Conservation (phyloP, 2,888 invertebrate species). For the Mesorhabditis spiculigera region DNA sequence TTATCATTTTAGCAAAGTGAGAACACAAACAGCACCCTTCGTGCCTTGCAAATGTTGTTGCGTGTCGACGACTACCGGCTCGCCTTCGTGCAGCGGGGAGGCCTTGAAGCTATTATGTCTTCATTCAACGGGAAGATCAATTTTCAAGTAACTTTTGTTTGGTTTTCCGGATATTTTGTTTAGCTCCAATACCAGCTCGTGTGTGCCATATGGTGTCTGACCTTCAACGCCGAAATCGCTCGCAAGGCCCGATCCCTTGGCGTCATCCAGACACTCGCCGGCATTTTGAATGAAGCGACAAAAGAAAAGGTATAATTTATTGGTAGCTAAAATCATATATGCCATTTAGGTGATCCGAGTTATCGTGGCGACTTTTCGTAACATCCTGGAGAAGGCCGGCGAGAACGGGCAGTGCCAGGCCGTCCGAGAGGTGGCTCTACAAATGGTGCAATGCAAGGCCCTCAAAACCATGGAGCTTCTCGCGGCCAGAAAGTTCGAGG, state of each 20-base stretch:
- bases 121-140: too few species aligned
- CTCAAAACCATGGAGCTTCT: slow-evolving; percentile 79
- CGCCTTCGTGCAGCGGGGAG: too few species aligned
- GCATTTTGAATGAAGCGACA: slow-evolving; percentile 90
- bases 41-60: too few species aligned
- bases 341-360: slow-evolving; percentile 75
- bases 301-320: slow-evolving; percentile 63
- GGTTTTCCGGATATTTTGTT: too few species aligned
- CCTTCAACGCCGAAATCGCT: slow-evolving; percentile 86
- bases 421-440: slow-evolving; percentile 90
- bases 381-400: slow-evolving; percentile 90
- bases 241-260: slow-evolving; percentile 74
- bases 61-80: too few species aligned
- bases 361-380: slow-evolving; percentile 90
- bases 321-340: too few species aligned
- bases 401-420: slow-evolving; percentile 70
- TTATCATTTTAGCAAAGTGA: too few species aligned
- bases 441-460: slow-evolving; percentile 95
- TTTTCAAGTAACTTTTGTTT: too few species aligned
- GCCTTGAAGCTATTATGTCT: too few species aligned
- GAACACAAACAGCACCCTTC: too few species aligned
- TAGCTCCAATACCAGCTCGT: too few species aligned
- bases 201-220: slow-evolving; percentile 73
- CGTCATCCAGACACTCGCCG: slow-evolving; percentile 89
- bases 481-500: slow-evolving; percentile 90